phyloP scores from a whole-genome alignment of 2,888 invertebrate genomes.

The Leucoma salicis region DNA sequence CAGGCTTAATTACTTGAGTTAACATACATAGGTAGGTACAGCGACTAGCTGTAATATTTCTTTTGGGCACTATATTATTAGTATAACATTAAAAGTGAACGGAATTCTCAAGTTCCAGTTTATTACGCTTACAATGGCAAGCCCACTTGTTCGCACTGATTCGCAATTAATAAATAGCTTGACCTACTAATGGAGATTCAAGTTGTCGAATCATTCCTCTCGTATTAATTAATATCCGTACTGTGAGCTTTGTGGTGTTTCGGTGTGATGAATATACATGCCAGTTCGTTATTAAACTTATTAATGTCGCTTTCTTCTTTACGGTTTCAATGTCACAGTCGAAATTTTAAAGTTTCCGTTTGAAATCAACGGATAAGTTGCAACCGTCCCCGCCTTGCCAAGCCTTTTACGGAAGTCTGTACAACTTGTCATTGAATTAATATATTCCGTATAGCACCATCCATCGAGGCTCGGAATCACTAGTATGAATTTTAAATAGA shows the following conservation, averaged over 20 bases:
- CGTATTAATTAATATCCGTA: constrained; percentile 67
- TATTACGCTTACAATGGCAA: constrained; percentile 69
- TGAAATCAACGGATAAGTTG: constrained; percentile 19
- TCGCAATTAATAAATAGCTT: constrained; percentile 73
- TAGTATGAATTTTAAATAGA: constrained; percentile 17
- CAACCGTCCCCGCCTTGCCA: constrained; percentile 25
- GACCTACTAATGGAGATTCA: constrained; percentile 65
- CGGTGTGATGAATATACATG: constrained; percentile 51
- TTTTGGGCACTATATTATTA: constrained; percentile 33
- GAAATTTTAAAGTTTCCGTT: constrained; percentile 37
- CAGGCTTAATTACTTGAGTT: background rate
- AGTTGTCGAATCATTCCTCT: constrained; percentile 64
- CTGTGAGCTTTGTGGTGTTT: constrained; percentile 47
- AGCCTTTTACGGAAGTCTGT: constrained; percentile 45
- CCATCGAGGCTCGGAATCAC: constrained; percentile 29
- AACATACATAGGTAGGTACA: too few relatives aligned
- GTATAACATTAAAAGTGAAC: constrained; percentile 65
- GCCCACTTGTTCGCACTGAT: constrained; percentile 68
- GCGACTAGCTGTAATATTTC: constrained; percentile 5
- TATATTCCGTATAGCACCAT: constrained; percentile 34
- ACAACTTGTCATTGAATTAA: constrained; percentile 50
- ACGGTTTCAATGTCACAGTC: constrained; percentile 48
- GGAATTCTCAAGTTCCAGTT: constrained; percentile 69
- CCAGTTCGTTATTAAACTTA: constrained; percentile 51
- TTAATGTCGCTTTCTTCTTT: constrained; percentile 63